Evolutionary conservation across 2,888 invertebrate species (phyloP), one percentile per base, ranked within the genome.

Genomic region (Acheta domesticus): DNA sequence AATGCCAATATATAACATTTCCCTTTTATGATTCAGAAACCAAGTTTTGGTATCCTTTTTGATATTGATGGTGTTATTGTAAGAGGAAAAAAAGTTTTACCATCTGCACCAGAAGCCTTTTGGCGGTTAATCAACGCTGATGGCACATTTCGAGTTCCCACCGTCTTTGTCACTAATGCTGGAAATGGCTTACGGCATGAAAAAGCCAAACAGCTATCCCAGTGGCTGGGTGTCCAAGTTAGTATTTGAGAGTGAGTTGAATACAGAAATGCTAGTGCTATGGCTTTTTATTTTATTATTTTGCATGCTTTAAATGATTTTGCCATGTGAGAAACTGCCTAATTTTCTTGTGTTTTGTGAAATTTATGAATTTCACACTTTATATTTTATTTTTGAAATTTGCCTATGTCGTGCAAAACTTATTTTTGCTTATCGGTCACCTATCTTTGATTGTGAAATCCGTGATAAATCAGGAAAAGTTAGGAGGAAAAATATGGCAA

Each of bases 61-160:
- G 92, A 92, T 84, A 92, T 92, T 82, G 92, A 92, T 85, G 92
- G 92, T 2, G 92, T 92, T 1, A 89, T 92, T 83, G 89, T 91
- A 3, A 86, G 91, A 78, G 92, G 92, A 1, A 88, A 88, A 82
- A 88, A 88, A 79, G 87, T 91, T 12, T 84, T 92, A 75, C 91
- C 91, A 16, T 87, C 89, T 20, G 91, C 91, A 2, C 88, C 87
- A 79, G 89, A 91, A 81, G 89, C 91, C 2, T 91, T 92, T 84
- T 85, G 87, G 48, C 85, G 88, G 76, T 85, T 92, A 20, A 87
- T 88, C 12, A 89, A 90, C 82, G 82, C 86, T 11, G 84, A 87
- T 81, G 89, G 90, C 14, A 88, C 89, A 82, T 92, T 92, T 84
- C 85, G 88, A 75, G 88, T 92, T 48, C 92, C 92, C 2, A 90